Evolutionary conservation across 1,140 invertebrate species (phyloP).

Genomic region (Dinoponera quadriceps): DNA sequence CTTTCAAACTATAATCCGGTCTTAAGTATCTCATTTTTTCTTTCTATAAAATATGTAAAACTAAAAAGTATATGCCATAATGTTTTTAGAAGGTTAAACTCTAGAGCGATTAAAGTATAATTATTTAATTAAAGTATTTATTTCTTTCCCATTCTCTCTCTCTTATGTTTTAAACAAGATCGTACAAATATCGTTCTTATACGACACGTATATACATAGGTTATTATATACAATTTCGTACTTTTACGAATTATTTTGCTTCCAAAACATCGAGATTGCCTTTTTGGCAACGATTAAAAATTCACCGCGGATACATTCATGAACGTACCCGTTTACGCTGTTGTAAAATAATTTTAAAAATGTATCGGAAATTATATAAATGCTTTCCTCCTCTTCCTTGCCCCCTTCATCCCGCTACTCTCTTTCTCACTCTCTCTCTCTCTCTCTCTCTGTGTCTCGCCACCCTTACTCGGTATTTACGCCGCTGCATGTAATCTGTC

Average conservation of each 20-base stretch:
- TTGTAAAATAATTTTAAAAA: constrained; percentile 48
- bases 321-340: constrained; percentile 23
- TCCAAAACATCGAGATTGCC: constrained; percentile 37
- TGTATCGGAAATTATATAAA: constrained; percentile 20
- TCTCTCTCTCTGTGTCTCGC: no score
- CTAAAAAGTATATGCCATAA: no score
- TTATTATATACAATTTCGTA: constrained; percentile 37
- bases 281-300: constrained; percentile 39
- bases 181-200: constrained; percentile 45
- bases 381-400: neutral
- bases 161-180: constrained; percentile 27
- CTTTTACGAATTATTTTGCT: constrained; percentile 37
- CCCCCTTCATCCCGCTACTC: neutral
- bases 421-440: neutral
- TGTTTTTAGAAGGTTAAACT: no score
- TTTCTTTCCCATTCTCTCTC: no score
- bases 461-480: neutral
- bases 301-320: constrained; percentile 36
- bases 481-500: constrained; percentile 35
- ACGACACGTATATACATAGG: neutral
- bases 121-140: no score
- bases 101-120: no score
- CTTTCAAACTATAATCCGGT: no score
- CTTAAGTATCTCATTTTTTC: no score
- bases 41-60: no score